phyloP scores from a whole-genome alignment of 2,797 vertebrate genomes.

The Hoplostethus atlanticus region DNA sequence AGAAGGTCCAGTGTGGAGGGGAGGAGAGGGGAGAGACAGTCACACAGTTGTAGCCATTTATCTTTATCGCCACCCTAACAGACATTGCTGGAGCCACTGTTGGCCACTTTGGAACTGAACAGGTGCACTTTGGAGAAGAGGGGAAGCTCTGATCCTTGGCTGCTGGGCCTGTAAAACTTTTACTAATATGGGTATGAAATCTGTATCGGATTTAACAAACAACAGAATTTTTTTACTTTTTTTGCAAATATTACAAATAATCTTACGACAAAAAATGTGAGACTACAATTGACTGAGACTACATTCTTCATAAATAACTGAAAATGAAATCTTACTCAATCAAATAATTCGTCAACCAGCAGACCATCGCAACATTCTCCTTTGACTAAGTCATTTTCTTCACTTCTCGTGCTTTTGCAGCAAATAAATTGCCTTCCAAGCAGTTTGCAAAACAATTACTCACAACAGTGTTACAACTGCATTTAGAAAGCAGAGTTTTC shows the following conservation, averaged over 20 bases:
- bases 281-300: no score
- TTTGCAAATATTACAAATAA: no score
- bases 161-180: not conserved
- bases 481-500: constrained; percentile 69
- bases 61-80: constrained; percentile 89
- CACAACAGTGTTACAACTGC: constrained; percentile 69
- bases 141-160: constrained; percentile 54
- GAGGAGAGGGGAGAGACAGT: constrained; percentile 77
- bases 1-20: constrained; percentile 64
- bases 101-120: constrained; percentile 74
- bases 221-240: not conserved
- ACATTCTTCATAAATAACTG: no score
- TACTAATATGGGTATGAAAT: not conserved
- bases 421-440: constrained; percentile 65
- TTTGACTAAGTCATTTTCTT: constrained; percentile 13
- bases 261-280: no score
- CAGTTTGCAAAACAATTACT: constrained; percentile 70
- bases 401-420: constrained; percentile 38
- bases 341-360: not conserved
- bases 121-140: constrained; percentile 74
- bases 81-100: constrained; percentile 58
- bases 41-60: constrained; percentile 90
- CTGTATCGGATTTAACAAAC: not conserved
- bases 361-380: not conserved
- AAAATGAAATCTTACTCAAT: no score